A percentile compares a stretch with the other conserved stretches of the same genome.
Evolutionary conservation across 2,113 vertebrate genomes (phyloP).

Genomic region (Illadopsis cleaveri): DNA sequence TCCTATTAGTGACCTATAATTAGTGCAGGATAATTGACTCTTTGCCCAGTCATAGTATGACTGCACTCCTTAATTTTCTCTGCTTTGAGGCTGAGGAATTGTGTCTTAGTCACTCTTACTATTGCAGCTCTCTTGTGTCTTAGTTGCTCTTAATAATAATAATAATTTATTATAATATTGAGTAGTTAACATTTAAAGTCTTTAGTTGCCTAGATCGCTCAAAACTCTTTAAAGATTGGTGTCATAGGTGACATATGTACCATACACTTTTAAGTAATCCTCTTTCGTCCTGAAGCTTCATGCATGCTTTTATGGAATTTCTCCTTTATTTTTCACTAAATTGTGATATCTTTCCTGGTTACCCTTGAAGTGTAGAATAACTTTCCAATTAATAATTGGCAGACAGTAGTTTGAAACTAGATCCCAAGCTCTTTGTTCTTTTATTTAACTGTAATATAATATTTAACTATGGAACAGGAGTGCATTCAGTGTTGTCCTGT

Average conservation of each 20-base stretch:
- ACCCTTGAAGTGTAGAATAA: background rate
- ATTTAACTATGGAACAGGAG: background rate
- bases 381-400: background rate
- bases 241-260: background rate
- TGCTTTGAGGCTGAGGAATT: background rate
- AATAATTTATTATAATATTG: background rate
- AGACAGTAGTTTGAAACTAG: background rate
- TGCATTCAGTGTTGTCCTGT: background rate
- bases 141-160: background rate
- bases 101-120: background rate
- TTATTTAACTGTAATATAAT: background rate
- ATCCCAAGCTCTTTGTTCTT: background rate
- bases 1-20: background rate
- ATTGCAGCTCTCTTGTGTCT: background rate
- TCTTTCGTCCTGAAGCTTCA: background rate
- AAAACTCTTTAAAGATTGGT: background rate
- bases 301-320: background rate
- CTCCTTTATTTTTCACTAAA: background rate
- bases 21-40: background rate
- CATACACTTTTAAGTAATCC: background rate
- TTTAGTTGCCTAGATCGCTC: background rate
- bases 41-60: background rate
- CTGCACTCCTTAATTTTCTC: background rate
- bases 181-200: background rate
- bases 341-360: background rate